Evolutionary conservation across 2,113 vertebrate genomes (phyloP), one percentile per base, ranked within the genome.

Genomic region (Centrocercus urophasianus): DNA sequence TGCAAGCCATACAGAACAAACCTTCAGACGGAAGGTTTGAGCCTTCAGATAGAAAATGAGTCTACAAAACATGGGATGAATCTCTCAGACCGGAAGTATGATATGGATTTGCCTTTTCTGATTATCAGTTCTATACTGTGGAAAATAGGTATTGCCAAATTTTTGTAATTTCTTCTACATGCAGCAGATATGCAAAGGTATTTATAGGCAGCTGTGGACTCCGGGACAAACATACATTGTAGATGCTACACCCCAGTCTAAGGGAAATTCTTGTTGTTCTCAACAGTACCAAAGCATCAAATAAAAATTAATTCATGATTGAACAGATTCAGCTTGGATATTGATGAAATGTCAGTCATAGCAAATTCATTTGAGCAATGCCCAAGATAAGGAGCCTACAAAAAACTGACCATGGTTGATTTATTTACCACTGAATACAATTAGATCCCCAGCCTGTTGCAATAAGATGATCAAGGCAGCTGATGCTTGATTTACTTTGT

Each of bases 161-260:
- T 71, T 72, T 40, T 27, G n/a, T 27, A 42, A 36, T 30, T 43
- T 8, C 8, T 45, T 13, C 38, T 36, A 2, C 13, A 74, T 61
- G 15, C 15, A 74, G 50, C 60, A 86, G 34, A 13, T 45, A 6
- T 5, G 54, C 12, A 63, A 21, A 85, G 11, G 8, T 34, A 21
- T 57, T 85, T 18, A 66, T 4, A 38, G 38, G 11, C 14, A 77
- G n/a, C 8, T 18, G 20, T 69, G 48, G 20, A n/a, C 1, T 70
- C 36, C 75, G 56, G 72, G 32, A 79, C 34, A 73, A 61, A 19
- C 27, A 61, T 9, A 3, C 6, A 0, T 5, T 6, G 19, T 10
- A 8, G 28, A 13, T 6, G 1, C 12, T 17, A 13, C 0, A 0
- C 21, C 60, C 20, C 40, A 47, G 18, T 38, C 74, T 47, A 47